A percentile compares a stretch with the other conserved stretches of the same genome.
phyloP scores from a whole-genome alignment of 2,797 vertebrate genomes.

The Sebastes matsubarae region DNA sequence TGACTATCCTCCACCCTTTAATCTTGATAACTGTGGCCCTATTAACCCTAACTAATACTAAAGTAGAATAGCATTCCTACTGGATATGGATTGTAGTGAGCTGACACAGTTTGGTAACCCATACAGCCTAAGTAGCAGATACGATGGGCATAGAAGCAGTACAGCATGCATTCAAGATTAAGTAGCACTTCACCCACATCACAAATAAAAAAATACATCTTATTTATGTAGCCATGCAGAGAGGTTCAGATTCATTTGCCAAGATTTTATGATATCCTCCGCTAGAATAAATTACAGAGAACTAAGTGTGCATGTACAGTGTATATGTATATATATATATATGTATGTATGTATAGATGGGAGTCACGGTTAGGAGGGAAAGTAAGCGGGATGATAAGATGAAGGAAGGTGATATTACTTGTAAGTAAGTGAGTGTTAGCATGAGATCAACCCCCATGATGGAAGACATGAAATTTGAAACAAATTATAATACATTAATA shows the following conservation, averaged over 20 bases:
- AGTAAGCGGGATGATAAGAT: neutral
- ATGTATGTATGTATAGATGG: neutral
- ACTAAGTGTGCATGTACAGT: neutral
- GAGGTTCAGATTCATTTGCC: neutral
- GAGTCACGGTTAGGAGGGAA: neutral
- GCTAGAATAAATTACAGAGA: neutral
- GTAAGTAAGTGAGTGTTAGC: neutral
- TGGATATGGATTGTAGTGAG: neutral
- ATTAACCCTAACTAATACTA: neutral
- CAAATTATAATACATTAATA: neutral
- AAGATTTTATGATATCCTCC: neutral
- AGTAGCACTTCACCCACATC: neutral
- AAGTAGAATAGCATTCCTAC: neutral
- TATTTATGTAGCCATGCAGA: neutral
- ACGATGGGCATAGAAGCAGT: neutral
- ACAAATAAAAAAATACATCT: neutral
- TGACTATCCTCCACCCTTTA: slow-evolving; percentile 37
- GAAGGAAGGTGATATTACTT: neutral
- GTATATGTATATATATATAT: too few relatives aligned
- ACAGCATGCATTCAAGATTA: neutral
- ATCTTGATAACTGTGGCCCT: slow-evolving; percentile 33
- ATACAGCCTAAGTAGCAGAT: neutral
- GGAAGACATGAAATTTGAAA: neutral
- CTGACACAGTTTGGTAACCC: neutral
- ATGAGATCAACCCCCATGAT: neutral